Percentiles rank a stretch among this genome's conserved stretches.
phyloP scores from a whole-genome alignment of 2,113 vertebrate genomes.

The Channa argus region DNA sequence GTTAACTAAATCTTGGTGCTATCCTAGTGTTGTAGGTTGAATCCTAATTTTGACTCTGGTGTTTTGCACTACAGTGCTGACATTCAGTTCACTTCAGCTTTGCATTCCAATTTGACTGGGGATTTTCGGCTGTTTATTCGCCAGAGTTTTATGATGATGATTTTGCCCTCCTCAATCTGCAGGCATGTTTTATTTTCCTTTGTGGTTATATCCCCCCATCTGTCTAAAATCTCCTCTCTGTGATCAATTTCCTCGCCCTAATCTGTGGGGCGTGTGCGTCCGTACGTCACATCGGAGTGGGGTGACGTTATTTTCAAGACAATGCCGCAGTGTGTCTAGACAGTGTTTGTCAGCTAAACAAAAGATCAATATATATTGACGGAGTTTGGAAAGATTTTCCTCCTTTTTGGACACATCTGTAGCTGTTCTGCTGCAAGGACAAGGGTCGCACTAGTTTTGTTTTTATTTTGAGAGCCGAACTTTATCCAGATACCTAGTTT shows the following conservation, averaged over 20 bases:
- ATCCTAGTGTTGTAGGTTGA: constrained; percentile 52
- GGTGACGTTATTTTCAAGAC: constrained; percentile 52
- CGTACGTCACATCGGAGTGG: constrained; percentile 10
- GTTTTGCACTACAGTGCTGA: constrained; percentile 35
- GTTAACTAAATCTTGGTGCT: constrained; percentile 45
- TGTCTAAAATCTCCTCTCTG: constrained; percentile 54
- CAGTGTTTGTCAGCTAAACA: constrained; percentile 57
- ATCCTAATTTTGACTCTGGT: constrained; percentile 60
- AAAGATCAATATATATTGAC: constrained; percentile 75
- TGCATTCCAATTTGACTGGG: constrained; percentile 61
- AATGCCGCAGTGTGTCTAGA: constrained; percentile 67
- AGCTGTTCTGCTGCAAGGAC: constrained; percentile 37
- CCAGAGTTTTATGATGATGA: constrained; percentile 39
- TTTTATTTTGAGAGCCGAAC: constrained; percentile 29
- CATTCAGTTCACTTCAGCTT: constrained; percentile 40
- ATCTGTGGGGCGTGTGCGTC: constrained; percentile 29
- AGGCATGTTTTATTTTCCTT: constrained; percentile 33
- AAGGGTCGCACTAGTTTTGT: neutral
- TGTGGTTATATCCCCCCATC: constrained; percentile 37
- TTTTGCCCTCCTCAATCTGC: constrained; percentile 34
- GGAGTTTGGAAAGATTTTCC: constrained; percentile 13
- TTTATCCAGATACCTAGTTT: constrained; percentile 42
- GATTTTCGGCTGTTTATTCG: constrained; percentile 57
- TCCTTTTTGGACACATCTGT: constrained; percentile 5
- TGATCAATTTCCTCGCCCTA: constrained; percentile 59